Evolutionary conservation across 2,888 invertebrate species (phyloP).

Genomic region (Cistogaster globosa): DNA sequence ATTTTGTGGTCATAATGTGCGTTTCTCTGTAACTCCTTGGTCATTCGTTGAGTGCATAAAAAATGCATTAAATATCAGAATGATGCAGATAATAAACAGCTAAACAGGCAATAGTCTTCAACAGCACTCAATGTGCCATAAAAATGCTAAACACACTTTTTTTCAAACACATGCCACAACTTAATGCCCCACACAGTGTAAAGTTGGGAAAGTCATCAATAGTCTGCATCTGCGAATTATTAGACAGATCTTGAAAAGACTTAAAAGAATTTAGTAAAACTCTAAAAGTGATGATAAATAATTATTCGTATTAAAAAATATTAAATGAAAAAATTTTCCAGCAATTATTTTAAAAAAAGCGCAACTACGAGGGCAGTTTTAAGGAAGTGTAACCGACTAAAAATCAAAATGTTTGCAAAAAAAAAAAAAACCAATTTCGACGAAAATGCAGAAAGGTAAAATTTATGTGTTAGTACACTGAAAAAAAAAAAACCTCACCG

Average conservation of each 20-base stretch:
- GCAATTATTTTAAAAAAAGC: too few relatives aligned
- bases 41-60: conserved; percentile 27
- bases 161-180: conserved; percentile 51
- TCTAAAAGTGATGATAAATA: background rate
- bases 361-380: too few relatives aligned
- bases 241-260: conserved; percentile 15
- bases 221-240: conserved; percentile 1
- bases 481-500: too few relatives aligned
- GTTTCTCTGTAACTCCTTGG: background rate
- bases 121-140: conserved; percentile 56
- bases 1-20: conserved; percentile 57
- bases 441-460: too few relatives aligned
- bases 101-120: conserved; percentile 26
- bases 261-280: background rate
- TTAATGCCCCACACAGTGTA: conserved; percentile 51
- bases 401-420: too few relatives aligned
- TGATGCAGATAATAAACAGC: conserved; percentile 54
- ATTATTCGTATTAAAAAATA: too few relatives aligned
- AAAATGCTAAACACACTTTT: conserved; percentile 59
- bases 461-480: too few relatives aligned
- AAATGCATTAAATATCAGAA: conserved; percentile 34
- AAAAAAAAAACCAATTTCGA: too few relatives aligned
- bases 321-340: too few relatives aligned
- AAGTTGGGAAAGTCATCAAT: background rate
- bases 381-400: too few relatives aligned